Evolutionary conservation across 2,113 vertebrate genomes (phyloP).

Genomic region (Tichodroma muraria): DNA sequence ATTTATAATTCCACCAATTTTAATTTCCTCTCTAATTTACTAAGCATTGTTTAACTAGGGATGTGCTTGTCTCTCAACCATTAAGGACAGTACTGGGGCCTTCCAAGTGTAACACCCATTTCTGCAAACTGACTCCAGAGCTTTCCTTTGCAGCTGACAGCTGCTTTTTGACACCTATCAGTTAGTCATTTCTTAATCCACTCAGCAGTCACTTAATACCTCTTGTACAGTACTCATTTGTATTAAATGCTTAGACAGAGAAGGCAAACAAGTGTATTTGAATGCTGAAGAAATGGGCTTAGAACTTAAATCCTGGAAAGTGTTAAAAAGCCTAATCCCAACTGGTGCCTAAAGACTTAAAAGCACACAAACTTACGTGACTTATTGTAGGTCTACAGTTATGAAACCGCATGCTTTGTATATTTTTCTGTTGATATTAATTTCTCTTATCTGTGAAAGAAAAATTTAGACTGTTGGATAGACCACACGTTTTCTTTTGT

Average conservation of each 20-base stretch:
- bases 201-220: not conserved
- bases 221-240: not conserved
- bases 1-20: not conserved
- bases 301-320: not conserved
- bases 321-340: constrained; percentile 13
- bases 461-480: not conserved
- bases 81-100: not conserved
- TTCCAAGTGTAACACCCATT: not conserved
- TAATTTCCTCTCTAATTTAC: not conserved
- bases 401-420: constrained; percentile 37
- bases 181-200: constrained; percentile 1
- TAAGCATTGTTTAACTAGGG: not conserved
- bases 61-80: not conserved
- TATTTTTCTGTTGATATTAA: constrained; percentile 45
- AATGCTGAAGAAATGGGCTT: not conserved
- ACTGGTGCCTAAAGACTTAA: not conserved
- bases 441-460: constrained; percentile 9
- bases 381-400: not conserved
- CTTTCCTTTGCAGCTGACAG: not conserved
- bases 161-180: constrained; percentile 10
- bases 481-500: not conserved
- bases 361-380: not conserved
- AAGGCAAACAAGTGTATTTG: not conserved
- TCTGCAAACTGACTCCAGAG: not conserved
- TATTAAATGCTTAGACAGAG: not conserved